A percentile compares a stretch with the other conserved stretches of the same genome.
Evolutionary conservation across 2,113 vertebrate genomes (phyloP).

Genomic region (Embiotoca jacksoni): DNA sequence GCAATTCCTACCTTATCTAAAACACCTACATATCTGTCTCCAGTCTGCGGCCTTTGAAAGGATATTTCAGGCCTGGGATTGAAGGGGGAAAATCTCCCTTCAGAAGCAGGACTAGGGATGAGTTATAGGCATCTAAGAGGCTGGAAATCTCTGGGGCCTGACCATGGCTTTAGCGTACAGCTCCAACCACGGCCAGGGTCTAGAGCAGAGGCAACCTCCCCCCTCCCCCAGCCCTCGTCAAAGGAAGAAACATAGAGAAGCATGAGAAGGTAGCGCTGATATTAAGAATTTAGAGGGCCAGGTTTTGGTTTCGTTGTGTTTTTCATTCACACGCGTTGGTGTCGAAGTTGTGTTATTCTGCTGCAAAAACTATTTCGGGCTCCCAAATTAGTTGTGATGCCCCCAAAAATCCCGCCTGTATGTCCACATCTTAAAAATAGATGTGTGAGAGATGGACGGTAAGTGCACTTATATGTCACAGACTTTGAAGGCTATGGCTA

Average conservation of each 20-base stretch:
- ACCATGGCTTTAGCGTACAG: conserved; percentile 82
- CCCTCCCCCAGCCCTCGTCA: conserved; percentile 46
- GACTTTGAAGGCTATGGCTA: conserved; percentile 11
- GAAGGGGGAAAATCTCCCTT: conserved; percentile 80
- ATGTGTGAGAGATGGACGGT: neutral
- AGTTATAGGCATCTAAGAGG: conserved; percentile 88
- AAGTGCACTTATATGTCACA: conserved; percentile 8
- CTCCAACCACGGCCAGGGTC: conserved; percentile 76
- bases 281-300: conserved; percentile 58
- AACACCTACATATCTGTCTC: conserved; percentile 89
- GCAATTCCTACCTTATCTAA: conserved; percentile 88
- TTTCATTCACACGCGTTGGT: conserved; percentile 52
- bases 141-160: conserved; percentile 86
- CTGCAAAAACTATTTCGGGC: neutral
- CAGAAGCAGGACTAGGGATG: conserved; percentile 82
- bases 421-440: neutral
- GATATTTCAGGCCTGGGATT: conserved; percentile 82
- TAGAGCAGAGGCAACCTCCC: conserved; percentile 53
- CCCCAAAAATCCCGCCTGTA: neutral
- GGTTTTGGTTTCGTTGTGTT: conserved; percentile 54
- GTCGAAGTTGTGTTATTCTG: conserved; percentile 1
- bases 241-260: conserved; percentile 62
- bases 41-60: conserved; percentile 86
- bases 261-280: conserved; percentile 60
- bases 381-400: neutral